phyloP scores from a whole-genome alignment of 1,140 invertebrate genomes.

The Phortica variegata region DNA sequence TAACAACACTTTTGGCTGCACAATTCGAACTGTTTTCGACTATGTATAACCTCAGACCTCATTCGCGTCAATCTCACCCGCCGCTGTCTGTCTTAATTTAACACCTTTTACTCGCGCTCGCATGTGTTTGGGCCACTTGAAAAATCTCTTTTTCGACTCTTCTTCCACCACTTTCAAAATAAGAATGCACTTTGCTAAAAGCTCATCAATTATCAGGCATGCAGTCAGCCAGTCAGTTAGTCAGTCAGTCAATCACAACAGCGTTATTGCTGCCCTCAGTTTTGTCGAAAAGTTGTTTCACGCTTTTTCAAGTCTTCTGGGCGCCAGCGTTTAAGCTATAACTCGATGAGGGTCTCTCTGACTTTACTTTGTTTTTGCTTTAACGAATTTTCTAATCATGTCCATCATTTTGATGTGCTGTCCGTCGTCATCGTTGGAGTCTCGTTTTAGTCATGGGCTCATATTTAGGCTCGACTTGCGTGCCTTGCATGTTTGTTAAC shows the following conservation, averaged over 20 bases:
- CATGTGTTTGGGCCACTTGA: slow-evolving; percentile 21
- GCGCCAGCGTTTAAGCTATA: slow-evolving; percentile 53
- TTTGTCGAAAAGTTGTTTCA: slow-evolving; percentile 3
- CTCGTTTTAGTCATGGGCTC: too few species aligned
- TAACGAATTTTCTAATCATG: slow-evolving; percentile 29
- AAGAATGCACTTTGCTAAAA: slow-evolving; percentile 40
- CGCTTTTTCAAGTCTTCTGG: slow-evolving; percentile 16
- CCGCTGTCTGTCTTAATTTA: slow-evolving; percentile 22
- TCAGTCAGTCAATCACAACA: too few species aligned
- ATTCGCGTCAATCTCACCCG: background rate
- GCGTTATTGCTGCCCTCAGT: slow-evolving; percentile 35
- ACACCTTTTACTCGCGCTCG: slow-evolving; percentile 23
- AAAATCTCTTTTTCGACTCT: slow-evolving; percentile 20
- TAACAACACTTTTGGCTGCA: too few species aligned
- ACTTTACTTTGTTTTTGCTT: background rate
- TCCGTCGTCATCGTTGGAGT: too few species aligned
- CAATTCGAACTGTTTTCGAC: too few species aligned
- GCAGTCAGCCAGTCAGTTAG: too few species aligned
- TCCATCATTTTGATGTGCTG: slow-evolving; percentile 50
- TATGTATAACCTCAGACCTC: background rate
- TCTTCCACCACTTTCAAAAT: too few species aligned
- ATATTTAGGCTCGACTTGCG: too few species aligned
- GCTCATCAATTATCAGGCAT: slow-evolving; percentile 47
- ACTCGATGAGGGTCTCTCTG: slow-evolving; percentile 13
- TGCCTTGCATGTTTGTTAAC: too few species aligned